Conservation (phyloP, 2,797 vertebrate species). For the Harpagifer antarcticus region DNA sequence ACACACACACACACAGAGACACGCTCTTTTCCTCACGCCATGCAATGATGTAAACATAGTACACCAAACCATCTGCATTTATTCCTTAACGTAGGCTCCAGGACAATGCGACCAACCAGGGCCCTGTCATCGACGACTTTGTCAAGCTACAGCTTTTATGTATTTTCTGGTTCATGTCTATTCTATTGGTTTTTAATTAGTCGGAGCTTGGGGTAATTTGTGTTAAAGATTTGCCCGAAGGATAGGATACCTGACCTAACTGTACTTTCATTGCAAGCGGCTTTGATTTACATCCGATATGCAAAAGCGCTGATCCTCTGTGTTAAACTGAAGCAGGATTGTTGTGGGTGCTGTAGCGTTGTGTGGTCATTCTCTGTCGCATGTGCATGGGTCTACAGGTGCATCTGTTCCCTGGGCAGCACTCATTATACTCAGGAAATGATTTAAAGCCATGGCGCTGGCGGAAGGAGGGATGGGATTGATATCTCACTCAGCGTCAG, state of each 20-base stretch:
- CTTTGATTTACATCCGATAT: slow-evolving; percentile 21
- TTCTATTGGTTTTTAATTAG: no score
- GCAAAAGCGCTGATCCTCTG: slow-evolving; percentile 1
- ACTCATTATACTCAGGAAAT: slow-evolving; percentile 53
- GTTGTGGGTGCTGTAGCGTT: background rate
- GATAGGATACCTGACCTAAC: no score
- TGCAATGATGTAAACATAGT: slow-evolving; percentile 31
- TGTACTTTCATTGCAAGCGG: no score
- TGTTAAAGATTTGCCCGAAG: no score
- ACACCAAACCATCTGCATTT: slow-evolving; percentile 33
- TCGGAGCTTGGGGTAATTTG: no score
- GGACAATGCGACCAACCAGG: no score
- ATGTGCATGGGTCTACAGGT: slow-evolving; percentile 42
- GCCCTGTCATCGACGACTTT: no score
- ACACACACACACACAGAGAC: background rate
- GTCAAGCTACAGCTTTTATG: no score
- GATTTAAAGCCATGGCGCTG: slow-evolving; percentile 56
- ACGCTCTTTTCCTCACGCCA: background rate
- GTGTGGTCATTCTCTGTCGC: slow-evolving; percentile 36
- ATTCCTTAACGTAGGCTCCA: slow-evolving; percentile 22
- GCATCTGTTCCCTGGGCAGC: slow-evolving; percentile 34
- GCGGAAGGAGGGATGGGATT: slow-evolving; percentile 49
- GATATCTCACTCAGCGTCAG: slow-evolving; percentile 57
- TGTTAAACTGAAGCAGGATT: slow-evolving; percentile 36
- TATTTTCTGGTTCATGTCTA: no score